Evolutionary conservation across 2,888 invertebrate species (phyloP), one percentile per base, ranked within the genome.

Genomic region (Sialis fuliginosa): DNA sequence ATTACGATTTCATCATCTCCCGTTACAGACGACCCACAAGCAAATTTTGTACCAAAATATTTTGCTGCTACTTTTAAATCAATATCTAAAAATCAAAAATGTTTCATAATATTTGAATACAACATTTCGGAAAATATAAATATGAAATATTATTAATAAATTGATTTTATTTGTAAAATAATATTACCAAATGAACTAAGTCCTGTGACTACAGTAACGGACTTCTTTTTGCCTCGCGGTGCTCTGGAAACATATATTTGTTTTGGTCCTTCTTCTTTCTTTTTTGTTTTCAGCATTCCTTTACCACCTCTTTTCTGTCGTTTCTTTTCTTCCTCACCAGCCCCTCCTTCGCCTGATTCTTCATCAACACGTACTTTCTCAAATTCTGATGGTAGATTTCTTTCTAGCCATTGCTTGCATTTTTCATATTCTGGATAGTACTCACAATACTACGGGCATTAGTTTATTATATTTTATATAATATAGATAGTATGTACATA

Each of bases 1-100:
- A 98, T 95, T 42, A 98, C 97, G 61, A 98, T 97, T 68, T 98
- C 98, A 73, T 98, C 97, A 54, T 95, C 92, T 6, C 93, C 96
- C 33, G 96, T 96, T 1, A 98, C 95, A 7, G 97, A 97, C 6
- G 95, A 92, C n/a, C 97, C 97, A 68, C 97, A 98, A 5, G 97
- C 95, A 71, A 98, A 98, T 66, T 87, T 91, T 48, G 89, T 88
- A 39, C 95, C 92, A 69, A 98, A 97, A 64, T 89, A 92, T 65
- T 98, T 98, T 33, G 95, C 88, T 47, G 97, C 98, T 52, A 90
- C 90, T 69, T 98, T 98, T 50, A 97, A 69, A 66, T 98, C 97
- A 65, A 98, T 93, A 65, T 90, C 95, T 92, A 68, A 34, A 60
- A 55, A 65, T 63, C 49, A 50, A 51, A 50, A 52, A 49, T 12